These are phyloP conservation scores for Triplophysa rosa DNA, from an alignment of 2,113 vertebrate genomes.

Conservation along the genomic window DNA sequence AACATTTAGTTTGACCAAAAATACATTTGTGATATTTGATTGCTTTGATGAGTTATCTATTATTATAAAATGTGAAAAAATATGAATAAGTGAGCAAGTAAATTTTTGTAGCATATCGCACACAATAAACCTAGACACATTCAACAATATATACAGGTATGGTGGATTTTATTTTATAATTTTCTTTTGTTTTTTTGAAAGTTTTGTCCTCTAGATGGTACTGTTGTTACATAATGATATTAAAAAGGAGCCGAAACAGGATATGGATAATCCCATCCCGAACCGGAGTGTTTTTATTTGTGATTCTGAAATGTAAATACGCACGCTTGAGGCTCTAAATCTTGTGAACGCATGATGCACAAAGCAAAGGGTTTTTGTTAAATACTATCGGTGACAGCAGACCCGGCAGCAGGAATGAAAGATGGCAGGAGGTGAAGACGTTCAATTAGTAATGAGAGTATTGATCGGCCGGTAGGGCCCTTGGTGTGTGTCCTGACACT, in stretches of 20 bases:
- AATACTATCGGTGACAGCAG: background rate
- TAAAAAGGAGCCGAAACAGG: background rate
- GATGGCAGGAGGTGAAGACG: slow-evolving; percentile 58
- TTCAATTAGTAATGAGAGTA: slow-evolving; percentile 73
- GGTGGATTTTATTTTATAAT: background rate
- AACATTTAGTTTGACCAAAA: too few species aligned
- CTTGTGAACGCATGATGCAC: background rate
- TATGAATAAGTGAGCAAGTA: too few species aligned
- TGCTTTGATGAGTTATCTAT: too few species aligned
- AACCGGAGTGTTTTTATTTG: background rate
- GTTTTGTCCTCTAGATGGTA: slow-evolving; percentile 70
- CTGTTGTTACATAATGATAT: slow-evolving; percentile 53
- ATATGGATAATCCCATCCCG: background rate
- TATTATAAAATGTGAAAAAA: too few species aligned
- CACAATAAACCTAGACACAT: background rate
- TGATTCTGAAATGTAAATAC: slow-evolving; percentile 6
- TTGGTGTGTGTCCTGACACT: slow-evolving; percentile 36
- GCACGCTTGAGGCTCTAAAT: background rate
- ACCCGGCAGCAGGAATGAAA: slow-evolving; percentile 58
- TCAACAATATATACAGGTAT: background rate
- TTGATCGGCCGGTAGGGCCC: slow-evolving; percentile 64
- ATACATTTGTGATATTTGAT: too few species aligned
- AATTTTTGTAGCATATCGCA: too few species aligned
- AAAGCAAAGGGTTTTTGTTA: slow-evolving; percentile 8
- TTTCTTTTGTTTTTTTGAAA: background rate